Base-by-base conservation (phyloP, 2,888 invertebrate species). In the Stramonita haemastoma region DNA sequence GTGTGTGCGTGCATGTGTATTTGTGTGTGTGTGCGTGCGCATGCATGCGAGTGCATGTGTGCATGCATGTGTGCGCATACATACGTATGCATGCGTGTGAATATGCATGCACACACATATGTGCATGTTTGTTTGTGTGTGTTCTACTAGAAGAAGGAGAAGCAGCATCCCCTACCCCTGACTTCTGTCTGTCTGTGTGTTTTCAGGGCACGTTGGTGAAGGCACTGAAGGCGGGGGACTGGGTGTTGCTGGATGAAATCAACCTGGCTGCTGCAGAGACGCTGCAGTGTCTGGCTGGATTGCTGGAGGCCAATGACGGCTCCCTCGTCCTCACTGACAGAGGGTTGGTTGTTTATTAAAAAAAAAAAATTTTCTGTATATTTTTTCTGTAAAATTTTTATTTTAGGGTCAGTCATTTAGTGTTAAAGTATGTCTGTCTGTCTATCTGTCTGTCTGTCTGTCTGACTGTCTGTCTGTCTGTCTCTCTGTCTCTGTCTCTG, bases 201-300 rank as follows among this genome's bases (percentile, higher is more conserved):
- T 8, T 32, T 1, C 77, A 79, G 77, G 77, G 77, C 15, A 34
- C 77, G 15, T 32, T 79, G 77, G 77, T 79, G 8, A 46, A 46
- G 46, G 46, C 46, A 8, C 46, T 99, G 26, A 96, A 98, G 96
- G 99, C 99, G 1, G 97, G 99, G 94, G 97, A 98, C 93, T 99
- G 99, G 99, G 98, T 99, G 36, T 96, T 99, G 81, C 96, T 99
- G 88, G 99, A 99, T 95, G 99, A 99, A 97, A 99, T 99, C 89
- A 99, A 99, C 96, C 97, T 99, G 93, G 99, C 99, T 0, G 98
- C 98, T 36, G 98, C 99, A 0, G 99, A 99, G 96, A 99, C 99
- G 60, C 97, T 99, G 87, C 99, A 99, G 95, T 99, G 99, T 95
- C 96, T 99, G 73, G 98, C 98, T 5, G 98, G 98, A 8, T 97